Evolutionary conservation across 1,140 invertebrate species (phyloP), one percentile per base, ranked within the genome.

Genomic region (Drosophila erecta): DNA sequence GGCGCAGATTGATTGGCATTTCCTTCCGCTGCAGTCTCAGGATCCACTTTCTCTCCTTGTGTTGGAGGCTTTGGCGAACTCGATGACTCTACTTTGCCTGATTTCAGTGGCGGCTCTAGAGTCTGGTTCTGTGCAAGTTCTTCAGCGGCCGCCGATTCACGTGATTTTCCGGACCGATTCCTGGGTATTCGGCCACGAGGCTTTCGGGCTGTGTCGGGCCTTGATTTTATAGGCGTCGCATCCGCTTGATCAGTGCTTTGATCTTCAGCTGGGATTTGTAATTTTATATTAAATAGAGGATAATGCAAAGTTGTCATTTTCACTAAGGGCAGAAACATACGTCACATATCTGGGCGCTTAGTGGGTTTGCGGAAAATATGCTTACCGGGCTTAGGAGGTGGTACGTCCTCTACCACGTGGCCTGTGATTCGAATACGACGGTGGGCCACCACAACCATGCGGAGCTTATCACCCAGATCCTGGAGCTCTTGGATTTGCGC

Each of bases 401-500:
- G 93, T 49, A 94, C 81, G 76, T 96, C 96, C 70, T 97, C 96
- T 54, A 96, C 90, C 56, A 97, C 94, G 92, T 97, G 95, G 7
- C 95, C 95, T 20, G 95, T 95, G 38, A 97, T 95, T 90, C 95
- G 95, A 51, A 98, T 97, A 91, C 98, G 94, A 65, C 98, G 93
- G 92, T 99, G 98, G 0, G 97, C 98, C 95, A 98, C 97, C 5
- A 99, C 96, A 57, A 99, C 97, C 80, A 99, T 94, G 59, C 97
- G 94, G 50, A 99, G 90, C 91, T 96, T 96, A 92, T 98, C 96
- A 15, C 98, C 98, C 80, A 99, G 94, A 92, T 99, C 98, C 92
- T 99, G 98, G 91, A 99, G 95, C 93, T 99, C 98, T 87, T 98
- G 96, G 81, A 99, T 99, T 93, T 99, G 98, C 30, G 97, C 98